Conservation (phyloP, 2,888 invertebrate species). For the Tenthredo notha region DNA sequence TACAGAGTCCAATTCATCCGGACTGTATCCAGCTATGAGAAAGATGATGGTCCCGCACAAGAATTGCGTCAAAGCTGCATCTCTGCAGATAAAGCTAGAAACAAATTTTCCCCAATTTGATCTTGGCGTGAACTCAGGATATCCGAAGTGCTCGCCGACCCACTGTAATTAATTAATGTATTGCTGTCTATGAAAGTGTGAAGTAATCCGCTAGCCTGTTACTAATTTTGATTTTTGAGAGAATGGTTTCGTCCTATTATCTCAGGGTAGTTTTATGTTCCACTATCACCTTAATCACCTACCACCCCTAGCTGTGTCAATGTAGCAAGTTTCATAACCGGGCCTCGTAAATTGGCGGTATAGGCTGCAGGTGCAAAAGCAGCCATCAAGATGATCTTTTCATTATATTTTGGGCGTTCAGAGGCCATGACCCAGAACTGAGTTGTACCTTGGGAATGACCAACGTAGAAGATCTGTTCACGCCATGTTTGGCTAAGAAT, state of each 20-base stretch:
- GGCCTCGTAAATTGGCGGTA: constrained; percentile 73
- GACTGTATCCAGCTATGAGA: constrained; percentile 68
- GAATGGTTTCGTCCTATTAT: neutral
- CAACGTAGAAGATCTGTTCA: constrained; percentile 79
- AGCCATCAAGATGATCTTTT: constrained; percentile 70
- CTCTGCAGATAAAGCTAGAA: constrained; percentile 71
- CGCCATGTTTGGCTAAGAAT: constrained; percentile 76
- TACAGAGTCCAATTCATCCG: constrained; percentile 66
- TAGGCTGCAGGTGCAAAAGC: constrained; percentile 76
- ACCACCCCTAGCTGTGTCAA: constrained; percentile 75
- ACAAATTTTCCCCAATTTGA: constrained; percentile 73
- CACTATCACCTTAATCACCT: constrained; percentile 55
- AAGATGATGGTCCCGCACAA: constrained; percentile 72
- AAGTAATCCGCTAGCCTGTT: neutral
- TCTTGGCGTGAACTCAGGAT: constrained; percentile 72
- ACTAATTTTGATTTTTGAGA: neutral
- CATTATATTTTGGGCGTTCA: constrained; percentile 72
- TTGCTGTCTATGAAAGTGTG: neutral
- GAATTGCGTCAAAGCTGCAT: constrained; percentile 67
- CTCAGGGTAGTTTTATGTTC: neutral
- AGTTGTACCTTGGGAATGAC: constrained; percentile 81
- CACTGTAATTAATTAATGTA: constrained; percentile 63
- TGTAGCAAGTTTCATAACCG: constrained; percentile 71
- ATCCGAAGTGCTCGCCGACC: constrained; percentile 75
- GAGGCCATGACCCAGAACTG: constrained; percentile 76